These are phyloP conservation scores for Agapostemon virescens DNA, from an alignment of 2,888 invertebrate species.

Conservation along the genomic window DNA sequence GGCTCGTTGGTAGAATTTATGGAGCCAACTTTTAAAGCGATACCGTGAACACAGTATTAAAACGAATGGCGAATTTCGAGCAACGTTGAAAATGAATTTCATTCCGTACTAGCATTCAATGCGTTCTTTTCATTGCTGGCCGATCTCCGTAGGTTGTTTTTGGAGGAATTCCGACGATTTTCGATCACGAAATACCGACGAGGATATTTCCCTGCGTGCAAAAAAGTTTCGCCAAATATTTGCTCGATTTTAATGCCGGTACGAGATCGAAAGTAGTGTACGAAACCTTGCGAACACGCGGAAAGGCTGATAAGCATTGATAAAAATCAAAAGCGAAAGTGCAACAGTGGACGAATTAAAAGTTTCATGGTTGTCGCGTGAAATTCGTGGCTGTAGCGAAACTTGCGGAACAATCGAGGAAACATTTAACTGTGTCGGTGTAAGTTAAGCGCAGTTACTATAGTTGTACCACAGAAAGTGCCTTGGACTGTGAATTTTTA, in stretches of 20 bases:
- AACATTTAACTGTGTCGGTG: slow-evolving; percentile 11
- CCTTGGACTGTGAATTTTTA: too few species aligned
- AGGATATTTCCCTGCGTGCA: neutral
- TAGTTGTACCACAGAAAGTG: too few species aligned
- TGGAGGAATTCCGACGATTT: neutral
- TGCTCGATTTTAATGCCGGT: neutral
- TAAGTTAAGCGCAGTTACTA: slow-evolving; percentile 10
- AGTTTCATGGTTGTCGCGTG: neutral
- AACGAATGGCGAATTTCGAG: neutral
- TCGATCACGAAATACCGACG: neutral
- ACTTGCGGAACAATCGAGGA: neutral
- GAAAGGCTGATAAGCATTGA: neutral
- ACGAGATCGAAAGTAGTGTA: neutral
- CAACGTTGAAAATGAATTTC: neutral
- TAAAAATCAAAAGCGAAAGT: neutral
- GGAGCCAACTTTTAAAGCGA: neutral
- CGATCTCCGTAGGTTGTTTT: neutral
- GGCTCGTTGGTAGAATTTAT: neutral
- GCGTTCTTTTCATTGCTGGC: neutral
- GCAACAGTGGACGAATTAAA: neutral
- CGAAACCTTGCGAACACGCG: neutral
- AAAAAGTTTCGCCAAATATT: neutral
- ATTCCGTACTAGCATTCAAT: neutral
- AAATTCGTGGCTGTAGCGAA: neutral
- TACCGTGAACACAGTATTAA: neutral